Conservation (phyloP, 2,113 vertebrate species). For the Hemiscyllium ocellatum region DNA sequence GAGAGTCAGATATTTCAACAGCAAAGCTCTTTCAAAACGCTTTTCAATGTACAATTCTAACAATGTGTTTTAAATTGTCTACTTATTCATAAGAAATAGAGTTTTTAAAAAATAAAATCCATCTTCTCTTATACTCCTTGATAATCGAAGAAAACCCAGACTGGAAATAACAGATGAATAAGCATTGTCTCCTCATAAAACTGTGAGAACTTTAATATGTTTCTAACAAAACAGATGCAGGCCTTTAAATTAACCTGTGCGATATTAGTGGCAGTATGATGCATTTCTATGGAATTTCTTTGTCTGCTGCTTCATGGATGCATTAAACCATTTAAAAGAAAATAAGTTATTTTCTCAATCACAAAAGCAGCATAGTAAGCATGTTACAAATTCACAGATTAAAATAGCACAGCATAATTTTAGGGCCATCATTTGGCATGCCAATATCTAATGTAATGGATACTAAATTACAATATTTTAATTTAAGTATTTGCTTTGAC, state of each 20-base stretch:
- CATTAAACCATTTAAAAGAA: background rate
- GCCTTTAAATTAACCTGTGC: background rate
- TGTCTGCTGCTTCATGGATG: background rate
- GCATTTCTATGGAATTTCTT: background rate
- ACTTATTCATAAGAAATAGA: background rate
- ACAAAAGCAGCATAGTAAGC: background rate
- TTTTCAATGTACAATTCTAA: background rate
- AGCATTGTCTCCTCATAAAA: background rate
- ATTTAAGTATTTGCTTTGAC: background rate
- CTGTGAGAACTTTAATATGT: background rate
- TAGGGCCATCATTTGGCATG: background rate
- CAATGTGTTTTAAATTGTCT: slow-evolving; percentile 10
- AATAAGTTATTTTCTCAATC: background rate
- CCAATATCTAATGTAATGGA: background rate
- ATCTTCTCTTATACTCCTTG: background rate
- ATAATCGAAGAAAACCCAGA: background rate
- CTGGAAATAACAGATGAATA: background rate
- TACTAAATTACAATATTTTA: background rate
- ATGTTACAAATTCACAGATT: background rate
- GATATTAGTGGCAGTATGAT: background rate
- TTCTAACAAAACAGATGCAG: background rate
- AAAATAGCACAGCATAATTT: background rate
- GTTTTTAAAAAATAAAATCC: background rate
- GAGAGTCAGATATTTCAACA: background rate
- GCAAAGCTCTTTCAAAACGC: background rate